phyloP scores from a whole-genome alignment of 2,888 invertebrate genomes.

The Tethea ocularis region DNA sequence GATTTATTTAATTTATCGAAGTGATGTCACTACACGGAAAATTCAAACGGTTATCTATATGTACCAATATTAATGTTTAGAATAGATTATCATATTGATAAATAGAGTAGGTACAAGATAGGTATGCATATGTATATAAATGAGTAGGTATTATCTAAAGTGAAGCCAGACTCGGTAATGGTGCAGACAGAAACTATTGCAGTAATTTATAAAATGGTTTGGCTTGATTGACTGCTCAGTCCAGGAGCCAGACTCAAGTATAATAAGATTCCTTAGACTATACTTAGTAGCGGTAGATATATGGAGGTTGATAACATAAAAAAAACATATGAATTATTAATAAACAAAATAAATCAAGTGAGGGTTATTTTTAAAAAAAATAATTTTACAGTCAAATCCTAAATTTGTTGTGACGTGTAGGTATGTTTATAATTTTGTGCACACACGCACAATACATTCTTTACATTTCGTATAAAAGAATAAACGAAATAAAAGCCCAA shows the following conservation, averaged over 20 bases:
- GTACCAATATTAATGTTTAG: background rate
- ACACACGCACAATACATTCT: background rate
- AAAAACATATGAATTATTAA: too few relatives aligned
- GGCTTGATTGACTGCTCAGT: conserved; percentile 1
- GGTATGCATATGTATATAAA: too few relatives aligned
- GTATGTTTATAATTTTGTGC: background rate
- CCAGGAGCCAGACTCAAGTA: background rate
- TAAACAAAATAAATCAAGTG: too few relatives aligned
- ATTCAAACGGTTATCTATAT: too few relatives aligned
- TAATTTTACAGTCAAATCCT: background rate
- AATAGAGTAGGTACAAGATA: background rate
- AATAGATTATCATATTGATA: background rate
- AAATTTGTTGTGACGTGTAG: background rate
- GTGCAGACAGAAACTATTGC: background rate
- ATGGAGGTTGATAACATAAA: too few relatives aligned
- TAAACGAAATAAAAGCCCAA: conserved; percentile 22
- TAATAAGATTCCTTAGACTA: too few relatives aligned
- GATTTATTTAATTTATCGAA: background rate
- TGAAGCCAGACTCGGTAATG: background rate
- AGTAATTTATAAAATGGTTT: conserved; percentile 2
- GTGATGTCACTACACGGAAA: too few relatives aligned
- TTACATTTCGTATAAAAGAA: background rate
- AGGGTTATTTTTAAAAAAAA: too few relatives aligned
- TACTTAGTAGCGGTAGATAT: too few relatives aligned
- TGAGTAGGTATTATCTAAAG: background rate